These are phyloP conservation scores for Rhineura floridana DNA, from an alignment of 2,113 vertebrate genomes.

Conservation along the genomic window DNA sequence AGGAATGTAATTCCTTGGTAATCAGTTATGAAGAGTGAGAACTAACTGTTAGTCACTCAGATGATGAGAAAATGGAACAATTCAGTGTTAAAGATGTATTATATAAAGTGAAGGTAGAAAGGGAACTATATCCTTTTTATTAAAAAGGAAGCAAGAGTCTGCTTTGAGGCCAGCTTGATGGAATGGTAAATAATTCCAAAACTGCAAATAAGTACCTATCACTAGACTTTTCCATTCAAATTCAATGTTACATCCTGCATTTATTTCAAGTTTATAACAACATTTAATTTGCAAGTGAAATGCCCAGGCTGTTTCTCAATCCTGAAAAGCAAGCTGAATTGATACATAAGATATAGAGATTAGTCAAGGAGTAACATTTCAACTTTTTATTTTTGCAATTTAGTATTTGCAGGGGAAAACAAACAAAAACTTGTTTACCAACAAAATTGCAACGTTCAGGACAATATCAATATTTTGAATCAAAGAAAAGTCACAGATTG, in stretches of 20 bases:
- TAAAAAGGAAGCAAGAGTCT: not conserved
- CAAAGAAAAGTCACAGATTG: not conserved
- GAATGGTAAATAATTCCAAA: not conserved
- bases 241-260: not conserved
- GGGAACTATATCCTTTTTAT: not conserved
- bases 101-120: not conserved
- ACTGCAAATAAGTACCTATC: not conserved
- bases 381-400: not conserved
- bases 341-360: not conserved
- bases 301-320: not conserved
- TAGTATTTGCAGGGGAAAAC: not conserved
- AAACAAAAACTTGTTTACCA: not conserved
- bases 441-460: not conserved
- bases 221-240: not conserved
- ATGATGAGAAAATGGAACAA: not conserved
- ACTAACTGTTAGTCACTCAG: not conserved
- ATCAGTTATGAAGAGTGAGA: not conserved
- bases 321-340: not conserved
- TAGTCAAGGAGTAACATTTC: not conserved
- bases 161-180: not conserved
- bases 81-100: not conserved
- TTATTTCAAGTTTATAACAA: not conserved
- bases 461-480: not conserved
- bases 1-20: not conserved
- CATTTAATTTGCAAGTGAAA: not conserved